Evolutionary conservation across 2,113 vertebrate species (phyloP), one percentile per base, ranked within the genome.

Genomic region (Spea bombifrons): DNA sequence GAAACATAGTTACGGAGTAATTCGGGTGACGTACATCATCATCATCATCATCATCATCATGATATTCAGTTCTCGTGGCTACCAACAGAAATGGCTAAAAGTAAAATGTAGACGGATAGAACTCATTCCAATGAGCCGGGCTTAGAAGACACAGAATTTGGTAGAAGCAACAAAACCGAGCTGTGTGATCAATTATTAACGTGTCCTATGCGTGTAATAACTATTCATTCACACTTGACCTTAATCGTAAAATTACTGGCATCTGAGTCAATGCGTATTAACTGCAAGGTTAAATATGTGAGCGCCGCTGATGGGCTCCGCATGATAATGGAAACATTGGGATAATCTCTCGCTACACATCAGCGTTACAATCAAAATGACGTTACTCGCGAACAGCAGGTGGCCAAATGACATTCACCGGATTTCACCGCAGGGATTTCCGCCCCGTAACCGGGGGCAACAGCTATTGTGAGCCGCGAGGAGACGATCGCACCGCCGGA

Each of bases 241-340:
- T 76, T 76, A 76, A 69, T 76, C 75, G 61, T 70, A 69, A 70
- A 70, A 76, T 76, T 43, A 70, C 75, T 16, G 75, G 50, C 44
- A 46, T 61, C 75, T 7, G 50, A 76, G 66, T 76, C 75, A 59
- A 76, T 76, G 55, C 65, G 46, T 76, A 76, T 76, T 76, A 68
- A 53, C 15, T 7, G 65, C 74, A 76, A 76, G 75, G 75, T 69
- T 67, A 76, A 69, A 59, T 44, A 59, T 46, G 5, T 6, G 53
- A 66, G 16, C 9, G 66, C 66, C 9, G 5, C 15, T 7, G 66
- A 68, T 76, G 75, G 53, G 53, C 46, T 53, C 59, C 16, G 65
- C 6, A 57, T 47, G 75, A 55, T 68, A 59, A 76, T 59, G 52
- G 75, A 47, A 30, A 44, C 49, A 45, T 59, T 59, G 75, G 47